These are phyloP conservation scores for Drosophila pallidifrons DNA, from an alignment of 1,140 invertebrate genomes.

Conservation along the genomic window DNA sequence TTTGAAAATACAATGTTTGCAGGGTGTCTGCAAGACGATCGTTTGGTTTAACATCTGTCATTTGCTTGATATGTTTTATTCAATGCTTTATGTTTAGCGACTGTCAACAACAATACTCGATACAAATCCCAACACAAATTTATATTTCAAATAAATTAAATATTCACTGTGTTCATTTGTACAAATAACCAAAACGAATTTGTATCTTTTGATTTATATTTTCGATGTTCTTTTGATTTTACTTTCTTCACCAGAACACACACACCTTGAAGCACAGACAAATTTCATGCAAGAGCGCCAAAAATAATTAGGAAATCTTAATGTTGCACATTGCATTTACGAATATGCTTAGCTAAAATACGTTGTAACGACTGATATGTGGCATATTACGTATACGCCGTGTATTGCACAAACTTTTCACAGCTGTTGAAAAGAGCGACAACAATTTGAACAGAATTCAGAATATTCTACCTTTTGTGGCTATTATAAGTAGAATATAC, in stretches of 20 bases:
- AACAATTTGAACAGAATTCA: conserved; percentile 39
- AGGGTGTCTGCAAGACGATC: neutral
- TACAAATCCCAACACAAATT: too few relatives aligned
- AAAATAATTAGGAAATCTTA: conserved; percentile 50
- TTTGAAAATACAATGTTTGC: neutral
- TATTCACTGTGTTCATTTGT: neutral
- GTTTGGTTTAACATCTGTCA: neutral
- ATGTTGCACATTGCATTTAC: conserved; percentile 33
- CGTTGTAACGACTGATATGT: conserved; percentile 24
- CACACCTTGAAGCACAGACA: conserved; percentile 54
- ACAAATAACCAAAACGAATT: neutral
- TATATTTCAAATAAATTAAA: neutral
- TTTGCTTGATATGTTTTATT: neutral
- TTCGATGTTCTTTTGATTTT: neutral
- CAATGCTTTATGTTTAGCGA: conserved; percentile 4
- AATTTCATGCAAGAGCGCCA: conserved; percentile 52
- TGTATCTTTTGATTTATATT: neutral
- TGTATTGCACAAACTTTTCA: conserved; percentile 62
- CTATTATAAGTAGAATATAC: conserved; percentile 29
- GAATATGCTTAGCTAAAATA: conserved; percentile 20
- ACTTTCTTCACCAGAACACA: neutral
- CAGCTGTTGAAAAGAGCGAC: conserved; percentile 67
- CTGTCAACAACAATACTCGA: neutral
- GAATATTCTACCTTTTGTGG: conserved; percentile 69
- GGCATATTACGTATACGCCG: conserved; percentile 69